Base-by-base conservation (phyloP, 2,113 vertebrate species). In the Rhinopomastus cyanomelas region DNA sequence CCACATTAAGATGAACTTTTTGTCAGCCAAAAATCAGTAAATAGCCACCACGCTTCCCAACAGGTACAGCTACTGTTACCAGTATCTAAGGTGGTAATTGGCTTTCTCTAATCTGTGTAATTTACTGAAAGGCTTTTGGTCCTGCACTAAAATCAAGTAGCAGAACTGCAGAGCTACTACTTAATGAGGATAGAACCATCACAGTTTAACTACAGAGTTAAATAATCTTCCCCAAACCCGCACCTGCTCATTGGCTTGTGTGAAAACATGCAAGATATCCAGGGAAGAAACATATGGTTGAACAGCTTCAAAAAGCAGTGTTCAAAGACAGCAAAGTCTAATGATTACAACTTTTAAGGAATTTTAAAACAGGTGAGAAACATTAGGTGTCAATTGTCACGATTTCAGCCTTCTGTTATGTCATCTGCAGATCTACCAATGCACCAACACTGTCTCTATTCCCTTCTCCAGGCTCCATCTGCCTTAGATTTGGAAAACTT, bases 291-390 rank as follows among this genome's bases (percentile, higher is more conserved):
- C 14, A 18, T 49, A 32, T 52, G 36, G 36, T 81, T 53, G 34
- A 56, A 53, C 25, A 23, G n/a, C n/a, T n/a, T n/a, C n/a, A n/a
- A n/a, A n/a, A n/a, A n/a, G n/a, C n/a, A n/a, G n/a, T 0, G 18
- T 71, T 77, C 59, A 36, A 61, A 67, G 8, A 62, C 6, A 52
- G 22, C 21, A 37, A 16, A 32, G 16, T 52, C 26, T 61, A 12
- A 8, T 2, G 1, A 42, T 12, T 27, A n/a, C 19, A 57, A 49
- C 53, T 57, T 55, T 23, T 20, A 25, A 36, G 36, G 16, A 37
- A n/a, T n/a, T 88, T 57, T 42, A 69, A 85, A 89, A 39, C 25
- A 73, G 71, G n/a, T n/a, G 44, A 75, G 71, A 59, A 82, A 51
- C 11, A 12, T 30, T n/a, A 57, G 29, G 7, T 16, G 46, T 55